Evolutionary conservation across 2,888 invertebrate species (phyloP), one percentile per base, ranked within the genome.

Genomic region (Xanthia togata): DNA sequence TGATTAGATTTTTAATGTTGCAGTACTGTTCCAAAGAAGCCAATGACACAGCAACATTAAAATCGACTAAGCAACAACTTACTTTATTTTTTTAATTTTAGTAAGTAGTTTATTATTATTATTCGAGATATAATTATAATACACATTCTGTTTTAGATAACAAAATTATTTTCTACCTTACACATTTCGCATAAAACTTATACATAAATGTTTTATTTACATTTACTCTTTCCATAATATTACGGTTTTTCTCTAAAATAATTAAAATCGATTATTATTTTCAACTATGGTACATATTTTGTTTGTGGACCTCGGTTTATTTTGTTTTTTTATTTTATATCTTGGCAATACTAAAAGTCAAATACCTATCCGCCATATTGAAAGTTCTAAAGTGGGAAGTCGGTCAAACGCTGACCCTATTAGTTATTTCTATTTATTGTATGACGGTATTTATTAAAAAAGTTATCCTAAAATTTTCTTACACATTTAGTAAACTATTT

Each of bases 381-480:
- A 94, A 96, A 95, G 93, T 95, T 94, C 91, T 92, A 89, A 90
- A 93, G 93, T 95, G 95, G 94, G 95, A 96, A 95, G 93, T 96
- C 93, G 94, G 94, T 96, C 96, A 96, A 95, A 91, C 93, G 93
- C 92, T 95, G 93, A 95, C 94, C 96, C 92, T 95, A 95, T 95
- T 95, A 93, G 91, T 90, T 89, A 91, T 93, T 94, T 92, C 92
- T 93, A 89, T 91, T 90, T 90, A 93, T 88, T 91, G 90, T 91
- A 89, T 87, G 89, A 90, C 90, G 88, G 88, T 91, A 92, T 90
- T 92, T 88, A 90, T 89, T 90, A 84, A 86, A 90, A 90, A 92
- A 90, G 89, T 90, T 84, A 80, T 89, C 87, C 80, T 92, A 91
- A 95, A 96, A 93, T 91, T 87, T 90, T 89, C 79, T 89, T 90